Evolutionary conservation across 1,140 invertebrate species (phyloP), one percentile per base, ranked within the genome.

Genomic region (Trissolcus basalis): DNA sequence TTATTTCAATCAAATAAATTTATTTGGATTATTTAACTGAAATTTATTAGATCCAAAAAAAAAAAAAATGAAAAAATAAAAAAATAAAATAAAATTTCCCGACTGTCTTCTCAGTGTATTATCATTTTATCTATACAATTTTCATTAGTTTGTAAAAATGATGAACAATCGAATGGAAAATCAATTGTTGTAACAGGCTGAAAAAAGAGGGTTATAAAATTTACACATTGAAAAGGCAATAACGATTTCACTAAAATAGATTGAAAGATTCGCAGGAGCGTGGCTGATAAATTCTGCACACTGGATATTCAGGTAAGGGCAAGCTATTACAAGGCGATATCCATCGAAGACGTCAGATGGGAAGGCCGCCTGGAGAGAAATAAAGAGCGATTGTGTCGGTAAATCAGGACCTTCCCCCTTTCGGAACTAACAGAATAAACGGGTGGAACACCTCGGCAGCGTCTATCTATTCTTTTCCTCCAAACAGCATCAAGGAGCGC

Each of bases 351-450:
- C 80, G 79, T 80, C 76, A 82, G 80, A 72, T 68, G 80, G 68
- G 84, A 88, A 82, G 81, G 85, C 83, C 87, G 86, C 87, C 87
- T 88, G 81, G 87, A 88, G 87, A 88, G 87, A 88, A 88, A 88
- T 88, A 88, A 88, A 88, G 86, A 88, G 85, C 82, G 86, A 88
- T 88, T 88, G 87, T 84, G 73, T 86, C 87, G 77, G 87, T 88
- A 88, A 88, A 88, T 88, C 87, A 88, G 87, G 77, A 68, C 76
- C 71, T 64, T 64, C 53, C 64, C 59, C 72, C 51, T 51, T 39
- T n/a, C 4, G n/a, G 4, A 39, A 33, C 49, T 47, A 61, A 68
- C 51, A 64, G 64, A 78, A 71, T 68, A 68, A 74, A 71, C 51
- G 67, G 63, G 56, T 69, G 58, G 69, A 72, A 77, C 73, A 43